Base-by-base conservation (phyloP, 2,113 vertebrate genomes). In the Meles meles region DNA sequence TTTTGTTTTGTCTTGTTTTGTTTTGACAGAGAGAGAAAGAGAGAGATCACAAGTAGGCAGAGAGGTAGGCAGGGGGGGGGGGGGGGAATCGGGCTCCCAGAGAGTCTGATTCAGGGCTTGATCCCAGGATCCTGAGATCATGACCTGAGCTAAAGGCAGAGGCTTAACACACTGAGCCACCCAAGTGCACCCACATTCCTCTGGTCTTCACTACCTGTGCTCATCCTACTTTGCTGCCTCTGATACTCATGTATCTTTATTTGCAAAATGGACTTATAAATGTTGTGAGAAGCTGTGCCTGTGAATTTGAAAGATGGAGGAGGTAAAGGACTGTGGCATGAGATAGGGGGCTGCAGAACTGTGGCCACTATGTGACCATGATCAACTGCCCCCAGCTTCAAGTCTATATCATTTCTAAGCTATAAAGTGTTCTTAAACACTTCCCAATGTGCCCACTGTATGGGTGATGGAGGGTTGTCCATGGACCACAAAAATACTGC, bases 321-420 rank as follows among this genome's bases (percentile, higher is more conserved):
- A 13, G 10, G 49, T 7, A 3, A 27, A 14, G 59, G 31, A n/a
- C 5, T 6, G 6, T 18, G 37, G 31, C 11, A 2, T 23, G 8
- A 65, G 7, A 25, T 13, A 4, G 17, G 79, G 25, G 10, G 59
- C 37, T 23, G 6, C 7, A 9, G 25, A 71, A 49, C 23, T 39
- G 11, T 49, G 29, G 20, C 44, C 44, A 20, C 25, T 11, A 14
- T 79, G 17, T 23, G 20, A 67, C 10, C 0, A 0, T 52, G 52
- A 44, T 1, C 63, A 55, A 15, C 31, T 25, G n/a, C 31, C n/a
- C 34, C 49, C 37, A 29, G 25, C 42, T 82, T 65, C 25, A 69
- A 18, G 27, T 77, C 44, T 88, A 34, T 29, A 11, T 67, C 29
- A 17, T 39, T 14, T 18, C 6, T 37, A 31, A 81, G 21, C 13